Conservation (phyloP, 1,140 invertebrate species). For the Apis laboriosa region DNA sequence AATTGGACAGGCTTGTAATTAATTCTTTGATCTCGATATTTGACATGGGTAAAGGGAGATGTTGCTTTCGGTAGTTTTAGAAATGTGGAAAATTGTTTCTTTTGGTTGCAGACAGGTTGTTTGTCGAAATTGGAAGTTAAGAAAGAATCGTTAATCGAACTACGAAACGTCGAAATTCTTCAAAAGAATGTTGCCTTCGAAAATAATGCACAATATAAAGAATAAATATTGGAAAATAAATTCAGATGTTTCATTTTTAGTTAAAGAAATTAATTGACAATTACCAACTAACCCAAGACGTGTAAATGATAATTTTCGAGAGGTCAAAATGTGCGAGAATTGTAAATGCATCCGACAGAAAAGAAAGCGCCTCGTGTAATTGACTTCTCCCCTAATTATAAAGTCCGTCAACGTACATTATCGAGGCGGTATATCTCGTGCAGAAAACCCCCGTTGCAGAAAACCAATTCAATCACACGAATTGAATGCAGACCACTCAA, state of each 20-base stretch:
- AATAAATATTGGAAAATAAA: no score
- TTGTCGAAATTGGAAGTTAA: background rate
- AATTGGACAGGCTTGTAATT: constrained; percentile 7
- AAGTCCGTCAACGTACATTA: constrained; percentile 46
- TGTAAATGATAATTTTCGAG: background rate
- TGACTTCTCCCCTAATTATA: constrained; percentile 47
- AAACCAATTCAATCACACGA: constrained; percentile 34
- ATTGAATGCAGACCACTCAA: constrained; percentile 22
- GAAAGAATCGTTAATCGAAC: no score
- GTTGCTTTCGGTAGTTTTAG: background rate
- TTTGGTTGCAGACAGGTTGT: background rate
- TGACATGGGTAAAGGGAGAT: background rate
- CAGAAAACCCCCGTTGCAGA: constrained; percentile 7
- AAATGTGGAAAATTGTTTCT: background rate
- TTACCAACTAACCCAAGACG: no score
- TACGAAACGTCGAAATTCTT: no score
- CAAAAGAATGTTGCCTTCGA: no score
- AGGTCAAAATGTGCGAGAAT: constrained; percentile 1
- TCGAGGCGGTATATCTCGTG: constrained; percentile 35
- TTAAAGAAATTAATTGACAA: no score
- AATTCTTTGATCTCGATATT: background rate
- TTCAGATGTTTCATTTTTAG: no score
- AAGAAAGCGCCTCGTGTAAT: constrained; percentile 31
- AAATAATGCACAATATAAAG: no score
- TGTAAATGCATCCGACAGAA: constrained; percentile 14